Conservation (phyloP, 2,888 invertebrate species). For the Drosophila birchii region DNA sequence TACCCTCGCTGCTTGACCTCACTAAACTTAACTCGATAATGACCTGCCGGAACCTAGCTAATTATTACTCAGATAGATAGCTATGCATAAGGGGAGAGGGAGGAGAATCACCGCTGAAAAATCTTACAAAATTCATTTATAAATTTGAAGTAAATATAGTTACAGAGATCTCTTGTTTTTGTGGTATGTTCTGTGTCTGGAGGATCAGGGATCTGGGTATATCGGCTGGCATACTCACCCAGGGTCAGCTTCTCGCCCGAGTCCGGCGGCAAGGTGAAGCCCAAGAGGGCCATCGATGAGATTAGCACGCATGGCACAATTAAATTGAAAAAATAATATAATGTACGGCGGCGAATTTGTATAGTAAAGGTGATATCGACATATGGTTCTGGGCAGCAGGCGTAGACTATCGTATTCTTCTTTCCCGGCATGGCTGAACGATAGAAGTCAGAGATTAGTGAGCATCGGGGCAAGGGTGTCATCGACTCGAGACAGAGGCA, state of each 20-base stretch:
- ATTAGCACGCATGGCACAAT: slow-evolving; percentile 99
- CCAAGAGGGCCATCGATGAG: slow-evolving; percentile 98
- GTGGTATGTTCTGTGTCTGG: slow-evolving; percentile 29
- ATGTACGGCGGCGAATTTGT: slow-evolving; percentile 96
- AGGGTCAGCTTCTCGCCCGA: slow-evolving; percentile 85
- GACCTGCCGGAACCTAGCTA: slow-evolving; percentile 21
- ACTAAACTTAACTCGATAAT: slow-evolving; percentile 15
- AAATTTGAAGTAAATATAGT: slow-evolving; percentile 27
- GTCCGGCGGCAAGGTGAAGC: slow-evolving; percentile 99
- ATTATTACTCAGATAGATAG: slow-evolving; percentile 16
- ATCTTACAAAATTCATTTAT: slow-evolving; percentile 55
- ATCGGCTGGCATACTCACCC: slow-evolving; percentile 82
- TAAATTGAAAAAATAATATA: slow-evolving; percentile 99
- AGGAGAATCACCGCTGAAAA: slow-evolving; percentile 55
- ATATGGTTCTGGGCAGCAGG: slow-evolving; percentile 97
- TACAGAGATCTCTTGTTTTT: slow-evolving; percentile 30
- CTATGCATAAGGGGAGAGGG: slow-evolving; percentile 18
- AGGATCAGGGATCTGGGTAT: neutral
- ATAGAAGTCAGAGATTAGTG: slow-evolving; percentile 59
- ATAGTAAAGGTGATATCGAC: slow-evolving; percentile 97
- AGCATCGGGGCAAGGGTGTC: slow-evolving; percentile 45
- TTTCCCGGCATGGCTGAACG: slow-evolving; percentile 94
- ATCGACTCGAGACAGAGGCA: slow-evolving; percentile 56
- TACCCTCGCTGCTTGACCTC: slow-evolving; percentile 77
- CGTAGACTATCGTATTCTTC: slow-evolving; percentile 95